A percentile compares a stretch with the other conserved stretches of the same genome.
Evolutionary conservation across 2,797 vertebrate genomes (phyloP).

Genomic region (Mus minutoides): DNA sequence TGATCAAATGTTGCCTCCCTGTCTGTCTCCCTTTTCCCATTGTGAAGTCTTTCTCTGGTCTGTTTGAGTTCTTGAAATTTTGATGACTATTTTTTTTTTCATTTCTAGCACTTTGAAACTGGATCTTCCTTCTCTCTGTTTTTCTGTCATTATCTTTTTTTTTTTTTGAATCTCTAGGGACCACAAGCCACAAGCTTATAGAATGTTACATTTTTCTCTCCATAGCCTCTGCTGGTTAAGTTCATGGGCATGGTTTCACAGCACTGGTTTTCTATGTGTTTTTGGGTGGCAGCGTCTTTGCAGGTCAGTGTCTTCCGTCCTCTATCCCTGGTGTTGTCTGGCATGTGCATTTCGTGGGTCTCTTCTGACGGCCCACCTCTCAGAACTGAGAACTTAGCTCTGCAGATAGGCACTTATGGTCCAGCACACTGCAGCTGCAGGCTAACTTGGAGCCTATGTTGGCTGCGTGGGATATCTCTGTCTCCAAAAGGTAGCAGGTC

Average conservation of each 20-base stretch:
- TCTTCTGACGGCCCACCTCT: neutral
- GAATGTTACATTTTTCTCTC: neutral
- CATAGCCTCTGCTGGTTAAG: neutral
- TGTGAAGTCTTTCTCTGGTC: neutral
- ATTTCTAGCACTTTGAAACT: neutral
- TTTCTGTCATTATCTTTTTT: neutral
- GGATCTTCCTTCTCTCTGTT: neutral
- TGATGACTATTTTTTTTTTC: neutral
- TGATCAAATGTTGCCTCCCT: neutral
- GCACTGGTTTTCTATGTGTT: neutral
- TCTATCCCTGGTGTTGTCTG: neutral
- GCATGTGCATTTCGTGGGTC: neutral
- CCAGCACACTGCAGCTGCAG: rapidly evolving
- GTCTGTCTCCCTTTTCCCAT: neutral
- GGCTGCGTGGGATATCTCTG: neutral
- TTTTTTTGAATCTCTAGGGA: neutral
- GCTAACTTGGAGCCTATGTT: rapidly evolving
- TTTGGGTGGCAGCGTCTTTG: neutral
- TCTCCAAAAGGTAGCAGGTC: neutral
- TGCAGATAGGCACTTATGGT: neutral
- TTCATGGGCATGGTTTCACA: neutral
- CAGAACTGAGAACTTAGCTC: neutral
- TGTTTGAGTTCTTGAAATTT: neutral
- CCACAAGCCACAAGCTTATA: neutral
- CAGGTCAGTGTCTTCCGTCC: neutral